Evolutionary conservation across 2,888 invertebrate species (phyloP), one percentile per base, ranked within the genome.

Genomic region (Stegophylla sp.): DNA sequence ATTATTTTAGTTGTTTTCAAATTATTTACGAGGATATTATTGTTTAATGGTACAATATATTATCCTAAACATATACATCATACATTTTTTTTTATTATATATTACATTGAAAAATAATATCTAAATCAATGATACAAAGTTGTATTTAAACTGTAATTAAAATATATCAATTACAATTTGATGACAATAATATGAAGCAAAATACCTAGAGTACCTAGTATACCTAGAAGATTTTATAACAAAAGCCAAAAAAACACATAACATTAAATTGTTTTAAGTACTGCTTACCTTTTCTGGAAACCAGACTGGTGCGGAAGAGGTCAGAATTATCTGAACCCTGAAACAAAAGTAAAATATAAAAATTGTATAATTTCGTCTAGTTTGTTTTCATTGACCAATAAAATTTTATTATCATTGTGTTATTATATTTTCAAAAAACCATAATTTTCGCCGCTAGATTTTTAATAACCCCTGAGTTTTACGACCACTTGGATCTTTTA

Each of bases 271-370:
- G 48, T 63, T 63, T 34, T 20, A 74, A 51, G 20, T 74, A 59
- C 20, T 28, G 45, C 61, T 79, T 79, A 79, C 79, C 79, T 79
- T 79, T 79, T 15, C 79, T 79, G 26, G 79, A 79, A 79, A 79
- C 79, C 51, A 79, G 20, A 23, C 67, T 61, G 26, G 79, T 41
- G 34, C 79, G 61, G 51, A 79, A 79, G 17, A 79, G 79, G 51
- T 79, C 79, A 61, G 79, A 79, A 69, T 71, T 79, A 61, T 79
- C 79, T 48, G 79, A 79, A 51, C 79, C 79, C 79, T 79, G 51
- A 77, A 77, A 69, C 79, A 79, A 69, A 43, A 69, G 34, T 34
- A 75, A 64, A 71, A 69, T 59, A 69, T 13, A 69, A 51, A 79
- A 61, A 51, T 69, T 45, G 34, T 51, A 59, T 15, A 67, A 67